phyloP scores from a whole-genome alignment of 2,888 invertebrate species.

The Crioceris asparagi region DNA sequence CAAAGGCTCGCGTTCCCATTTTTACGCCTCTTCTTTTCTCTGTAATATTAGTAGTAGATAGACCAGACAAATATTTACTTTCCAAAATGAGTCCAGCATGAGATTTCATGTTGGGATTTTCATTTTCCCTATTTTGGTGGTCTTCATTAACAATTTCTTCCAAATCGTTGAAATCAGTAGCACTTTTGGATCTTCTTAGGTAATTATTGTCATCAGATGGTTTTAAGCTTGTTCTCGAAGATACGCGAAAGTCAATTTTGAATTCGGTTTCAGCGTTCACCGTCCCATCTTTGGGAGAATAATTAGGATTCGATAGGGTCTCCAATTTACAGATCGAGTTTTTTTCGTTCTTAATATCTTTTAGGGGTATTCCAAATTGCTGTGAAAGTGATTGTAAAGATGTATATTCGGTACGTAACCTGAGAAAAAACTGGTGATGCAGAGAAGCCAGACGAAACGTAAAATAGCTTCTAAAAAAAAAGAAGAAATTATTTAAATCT shows the following conservation, averaged over 20 bases:
- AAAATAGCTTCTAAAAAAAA: conserved; percentile 52
- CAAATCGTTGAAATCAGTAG: conserved; percentile 38
- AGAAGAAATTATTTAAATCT: too few relatives aligned
- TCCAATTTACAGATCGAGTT: conserved; percentile 36
- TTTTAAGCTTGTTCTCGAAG: conserved; percentile 18
- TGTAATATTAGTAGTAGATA: conserved; percentile 20
- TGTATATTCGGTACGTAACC: conserved; percentile 59
- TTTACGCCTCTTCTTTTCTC: conserved; percentile 53
- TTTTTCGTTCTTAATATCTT: conserved; percentile 39
- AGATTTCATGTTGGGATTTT: conserved; percentile 41
- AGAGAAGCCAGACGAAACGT: conserved; percentile 67
- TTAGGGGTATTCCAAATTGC: conserved; percentile 47
- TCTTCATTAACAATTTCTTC: conserved; percentile 40
- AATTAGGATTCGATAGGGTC: conserved; percentile 28
- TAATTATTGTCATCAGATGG: conserved; percentile 17
- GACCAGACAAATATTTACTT: conserved; percentile 31
- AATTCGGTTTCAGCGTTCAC: conserved; percentile 34
- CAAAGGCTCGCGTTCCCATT: conserved; percentile 62
- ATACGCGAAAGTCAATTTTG: conserved; percentile 33
- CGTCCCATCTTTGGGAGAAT: conserved; percentile 19
- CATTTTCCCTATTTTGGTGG: conserved; percentile 60
- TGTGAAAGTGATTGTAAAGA: conserved; percentile 53
- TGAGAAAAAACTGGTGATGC: conserved; percentile 66
- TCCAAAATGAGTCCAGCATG: conserved; percentile 28
- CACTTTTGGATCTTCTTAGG: conserved; percentile 43